A percentile compares a stretch with the other conserved stretches of the same genome.
These are phyloP conservation scores for Ramphastos sulfuratus DNA, from an alignment of 2,113 vertebrate species.

Conservation along the genomic window DNA sequence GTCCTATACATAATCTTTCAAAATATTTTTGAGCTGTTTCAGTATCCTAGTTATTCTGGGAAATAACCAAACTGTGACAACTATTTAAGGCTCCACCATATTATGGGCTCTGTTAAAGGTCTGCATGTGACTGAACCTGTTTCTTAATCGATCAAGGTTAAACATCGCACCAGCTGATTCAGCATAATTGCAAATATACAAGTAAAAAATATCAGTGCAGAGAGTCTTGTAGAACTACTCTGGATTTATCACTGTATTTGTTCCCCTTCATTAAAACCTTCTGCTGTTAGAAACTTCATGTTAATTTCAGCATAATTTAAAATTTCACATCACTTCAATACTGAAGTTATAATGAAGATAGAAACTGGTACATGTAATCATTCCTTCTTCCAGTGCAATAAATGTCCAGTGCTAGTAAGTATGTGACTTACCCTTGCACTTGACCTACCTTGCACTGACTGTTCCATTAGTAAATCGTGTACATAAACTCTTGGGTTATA, in stretches of 20 bases:
- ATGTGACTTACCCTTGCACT: not conserved
- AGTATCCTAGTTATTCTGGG: not conserved
- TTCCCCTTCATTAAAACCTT: not conserved
- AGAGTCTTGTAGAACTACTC: not conserved
- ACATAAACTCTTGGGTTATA: not conserved
- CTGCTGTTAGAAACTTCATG: not conserved
- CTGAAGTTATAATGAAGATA: not conserved
- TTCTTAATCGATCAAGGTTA: not conserved
- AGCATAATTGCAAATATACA: not conserved
- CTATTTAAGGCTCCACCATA: not conserved
- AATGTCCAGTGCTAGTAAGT: not conserved
- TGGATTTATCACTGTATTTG: not conserved
- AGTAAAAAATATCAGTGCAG: not conserved
- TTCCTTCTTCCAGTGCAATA: not conserved
- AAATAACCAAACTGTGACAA: not conserved
- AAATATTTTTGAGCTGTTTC: not conserved
- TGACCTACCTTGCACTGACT: not conserved
- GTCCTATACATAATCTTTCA: not conserved
- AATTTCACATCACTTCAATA: not conserved
- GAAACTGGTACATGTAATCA: not conserved
- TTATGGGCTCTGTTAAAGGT: not conserved
- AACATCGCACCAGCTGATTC: not conserved
- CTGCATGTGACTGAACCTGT: not conserved
- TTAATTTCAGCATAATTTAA: not conserved
- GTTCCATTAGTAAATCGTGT: not conserved